Evolutionary conservation across 2,888 invertebrate species (phyloP).

Genomic region (Dusona sp.): DNA sequence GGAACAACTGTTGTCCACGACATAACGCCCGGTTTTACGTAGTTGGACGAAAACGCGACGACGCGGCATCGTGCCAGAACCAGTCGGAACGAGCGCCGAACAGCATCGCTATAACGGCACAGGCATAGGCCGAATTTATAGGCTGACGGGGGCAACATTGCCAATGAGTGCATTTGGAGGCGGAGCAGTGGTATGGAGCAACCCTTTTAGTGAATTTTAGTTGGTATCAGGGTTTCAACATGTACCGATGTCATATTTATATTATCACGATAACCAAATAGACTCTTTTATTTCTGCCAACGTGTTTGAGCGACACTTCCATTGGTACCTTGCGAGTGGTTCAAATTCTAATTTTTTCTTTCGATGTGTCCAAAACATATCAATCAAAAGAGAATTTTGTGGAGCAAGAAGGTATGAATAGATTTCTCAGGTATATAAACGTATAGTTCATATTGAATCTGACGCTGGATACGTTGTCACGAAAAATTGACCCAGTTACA

Average conservation of each 20-base stretch:
- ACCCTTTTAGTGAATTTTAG: constrained; percentile 61
- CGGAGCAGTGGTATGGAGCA: constrained; percentile 79
- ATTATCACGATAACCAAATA: background rate
- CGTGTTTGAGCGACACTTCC: background rate
- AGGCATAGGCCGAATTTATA: constrained; percentile 82
- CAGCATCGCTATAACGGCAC: constrained; percentile 66
- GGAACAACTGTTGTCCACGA: constrained; percentile 67
- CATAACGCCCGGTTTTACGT: constrained; percentile 63
- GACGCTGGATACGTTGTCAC: constrained; percentile 47
- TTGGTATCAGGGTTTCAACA: constrained; percentile 28
- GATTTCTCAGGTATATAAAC: constrained; percentile 4
- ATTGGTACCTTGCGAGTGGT: constrained; percentile 1
- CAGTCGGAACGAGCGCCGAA: constrained; percentile 77
- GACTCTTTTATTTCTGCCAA: background rate
- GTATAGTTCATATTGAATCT: background rate
- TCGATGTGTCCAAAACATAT: background rate
- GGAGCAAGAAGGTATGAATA: background rate
- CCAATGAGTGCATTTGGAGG: constrained; percentile 83
- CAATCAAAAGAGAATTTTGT: background rate
- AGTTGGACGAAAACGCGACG: constrained; percentile 76
- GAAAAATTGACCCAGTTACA: constrained; percentile 79
- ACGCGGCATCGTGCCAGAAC: constrained; percentile 82
- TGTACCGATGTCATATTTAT: constrained; percentile 5
- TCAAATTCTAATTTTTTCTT: background rate
- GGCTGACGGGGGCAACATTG: constrained; percentile 82